phyloP scores from a whole-genome alignment of 2,888 invertebrate genomes.

The Panzeria rudis region DNA sequence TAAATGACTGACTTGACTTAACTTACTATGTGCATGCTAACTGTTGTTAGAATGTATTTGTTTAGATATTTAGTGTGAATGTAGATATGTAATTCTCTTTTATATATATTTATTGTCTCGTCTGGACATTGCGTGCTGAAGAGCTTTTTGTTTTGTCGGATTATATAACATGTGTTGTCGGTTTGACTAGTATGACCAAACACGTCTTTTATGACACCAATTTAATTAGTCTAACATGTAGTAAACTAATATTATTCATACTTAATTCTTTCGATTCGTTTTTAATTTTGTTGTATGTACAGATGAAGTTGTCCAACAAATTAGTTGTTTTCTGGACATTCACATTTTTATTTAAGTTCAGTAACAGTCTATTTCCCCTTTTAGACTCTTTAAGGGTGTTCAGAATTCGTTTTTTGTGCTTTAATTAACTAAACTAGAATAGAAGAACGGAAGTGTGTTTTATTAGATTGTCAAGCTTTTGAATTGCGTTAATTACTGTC shows the following conservation, averaged over 20 bases:
- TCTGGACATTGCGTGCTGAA: conserved; percentile 49
- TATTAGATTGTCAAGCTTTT: too few species aligned
- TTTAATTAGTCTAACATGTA: conserved; percentile 60
- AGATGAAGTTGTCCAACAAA: conserved; percentile 8
- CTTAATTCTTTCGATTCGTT: conserved; percentile 33
- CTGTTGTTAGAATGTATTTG: conserved; percentile 7
- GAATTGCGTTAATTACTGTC: too few species aligned
- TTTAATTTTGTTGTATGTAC: neutral
- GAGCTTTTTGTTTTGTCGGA: conserved; percentile 41
- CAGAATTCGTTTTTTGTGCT: too few species aligned
- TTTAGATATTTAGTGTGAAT: conserved; percentile 10
- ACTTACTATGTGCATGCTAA: neutral
- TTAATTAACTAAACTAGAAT: too few species aligned
- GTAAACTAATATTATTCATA: conserved; percentile 38
- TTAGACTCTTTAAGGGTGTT: neutral
- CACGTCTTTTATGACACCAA: conserved; percentile 62
- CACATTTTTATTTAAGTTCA: conserved; percentile 21
- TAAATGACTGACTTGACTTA: neutral
- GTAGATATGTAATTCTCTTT: conserved; percentile 23
- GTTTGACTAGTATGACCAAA: conserved; percentile 50
- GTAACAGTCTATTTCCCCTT: too few species aligned
- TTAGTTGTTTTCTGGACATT: conserved; percentile 39
- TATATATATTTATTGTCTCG: conserved; percentile 34
- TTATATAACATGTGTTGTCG: conserved; percentile 63
- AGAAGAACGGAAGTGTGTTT: too few species aligned